These are phyloP conservation scores for Ectemnius lituratus DNA, from an alignment of 2,888 invertebrate genomes.

Conservation along the genomic window DNA sequence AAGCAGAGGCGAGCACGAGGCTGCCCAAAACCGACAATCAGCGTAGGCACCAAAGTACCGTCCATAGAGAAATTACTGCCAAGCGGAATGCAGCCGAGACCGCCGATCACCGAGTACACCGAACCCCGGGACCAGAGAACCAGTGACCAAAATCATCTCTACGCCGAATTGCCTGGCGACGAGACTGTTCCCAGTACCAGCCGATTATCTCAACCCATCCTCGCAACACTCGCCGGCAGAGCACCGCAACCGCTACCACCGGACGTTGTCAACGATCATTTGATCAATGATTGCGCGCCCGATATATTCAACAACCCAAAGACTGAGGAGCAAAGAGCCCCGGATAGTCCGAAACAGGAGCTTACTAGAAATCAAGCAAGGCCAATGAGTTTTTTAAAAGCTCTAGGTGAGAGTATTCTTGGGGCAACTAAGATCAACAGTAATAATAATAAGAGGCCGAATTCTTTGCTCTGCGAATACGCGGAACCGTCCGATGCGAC, in stretches of 20 bases:
- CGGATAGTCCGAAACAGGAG: conserved; percentile 47
- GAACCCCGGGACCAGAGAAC: conserved; percentile 76
- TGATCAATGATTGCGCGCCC: conserved; percentile 55
- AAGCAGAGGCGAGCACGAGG: conserved; percentile 71
- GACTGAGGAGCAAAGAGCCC: conserved; percentile 30
- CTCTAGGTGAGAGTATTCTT: conserved; percentile 81
- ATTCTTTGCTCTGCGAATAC: conserved; percentile 79
- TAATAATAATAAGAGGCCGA: conserved; percentile 67
- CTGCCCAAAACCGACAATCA: conserved; percentile 79
- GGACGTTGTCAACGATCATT: conserved; percentile 68
- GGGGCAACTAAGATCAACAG: conserved; percentile 62
- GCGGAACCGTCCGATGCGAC: conserved; percentile 80
- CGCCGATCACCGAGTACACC: conserved; percentile 77
- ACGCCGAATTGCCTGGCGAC: conserved; percentile 82
- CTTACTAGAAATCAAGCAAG: conserved; percentile 68
- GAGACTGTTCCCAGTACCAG: conserved; percentile 77
- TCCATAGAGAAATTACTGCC: conserved; percentile 81
- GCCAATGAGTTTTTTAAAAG: conserved; percentile 81
- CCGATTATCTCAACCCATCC: conserved; percentile 68
- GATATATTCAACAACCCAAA: conserved; percentile 17
- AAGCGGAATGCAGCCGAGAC: conserved; percentile 70
- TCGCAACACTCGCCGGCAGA: conserved; percentile 66
- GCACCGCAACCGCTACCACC: conserved; percentile 72
- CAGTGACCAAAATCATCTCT: conserved; percentile 79
- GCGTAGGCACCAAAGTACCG: conserved; percentile 81